A percentile compares a stretch with the other conserved stretches of the same genome.
phyloP scores from a whole-genome alignment of 2,888 invertebrate species.

The Thera obeliscata region DNA sequence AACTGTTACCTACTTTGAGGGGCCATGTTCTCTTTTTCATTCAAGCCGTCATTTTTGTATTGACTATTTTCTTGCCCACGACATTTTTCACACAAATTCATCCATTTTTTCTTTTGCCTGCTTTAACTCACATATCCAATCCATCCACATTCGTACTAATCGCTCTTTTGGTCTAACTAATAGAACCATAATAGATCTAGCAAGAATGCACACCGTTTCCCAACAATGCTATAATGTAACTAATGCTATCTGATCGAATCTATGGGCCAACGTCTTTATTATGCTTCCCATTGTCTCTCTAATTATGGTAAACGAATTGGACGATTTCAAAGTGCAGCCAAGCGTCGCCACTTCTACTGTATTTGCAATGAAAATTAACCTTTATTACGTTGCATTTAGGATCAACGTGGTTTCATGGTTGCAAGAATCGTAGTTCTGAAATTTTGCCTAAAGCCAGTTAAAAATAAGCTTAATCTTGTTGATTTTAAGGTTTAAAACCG shows the following conservation, averaged over 20 bases:
- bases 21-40: too few species aligned
- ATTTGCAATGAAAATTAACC: slow-evolving; percentile 5
- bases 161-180: too few species aligned
- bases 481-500: background rate
- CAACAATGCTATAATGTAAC: slow-evolving; percentile 39
- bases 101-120: too few species aligned
- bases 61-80: too few species aligned
- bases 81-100: too few species aligned
- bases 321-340: slow-evolving; percentile 50
- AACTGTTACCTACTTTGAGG: too few species aligned
- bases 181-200: background rate
- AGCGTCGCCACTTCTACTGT: slow-evolving; percentile 2
- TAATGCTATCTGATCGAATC: slow-evolving; percentile 65
- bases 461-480: background rate
- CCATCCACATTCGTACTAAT: too few species aligned
- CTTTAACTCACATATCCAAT: too few species aligned
- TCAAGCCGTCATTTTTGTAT: too few species aligned
- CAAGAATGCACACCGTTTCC: background rate
- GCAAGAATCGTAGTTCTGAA: background rate
- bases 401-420: background rate
- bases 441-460: background rate
- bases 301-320: slow-evolving; percentile 79
- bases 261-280: slow-evolving; percentile 76
- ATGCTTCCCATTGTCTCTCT: slow-evolving; percentile 77
- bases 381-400: slow-evolving; percentile 2